Evolutionary conservation across 2,888 invertebrate species (phyloP), one percentile per base, ranked within the genome.

Genomic region (Caenorhabditis sinica): DNA sequence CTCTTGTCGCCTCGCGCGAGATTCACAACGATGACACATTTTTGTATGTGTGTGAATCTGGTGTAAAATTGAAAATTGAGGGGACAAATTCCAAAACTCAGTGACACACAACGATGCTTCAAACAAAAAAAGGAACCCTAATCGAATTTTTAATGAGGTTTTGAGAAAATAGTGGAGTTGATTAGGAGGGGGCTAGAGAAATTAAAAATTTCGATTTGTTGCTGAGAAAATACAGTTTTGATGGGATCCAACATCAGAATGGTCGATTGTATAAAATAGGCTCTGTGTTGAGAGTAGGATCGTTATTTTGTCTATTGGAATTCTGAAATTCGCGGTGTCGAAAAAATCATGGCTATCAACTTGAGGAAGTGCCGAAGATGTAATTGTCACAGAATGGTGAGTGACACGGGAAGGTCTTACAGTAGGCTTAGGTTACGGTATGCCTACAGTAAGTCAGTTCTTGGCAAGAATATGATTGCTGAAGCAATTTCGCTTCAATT

Each of bases 131-230:
- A 28, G 13, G 15, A 25, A 25, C 15, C 15, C 6, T 28, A 15
- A 56, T 56, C 15, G 56, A 28, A 28, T 28, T 56, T 56, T 56
- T 56, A 28, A 51, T 51, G 51, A 51, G 11, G 51, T 28, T 28
- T 2, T 28, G 28, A 15, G 1, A 28, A 56, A 56, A 56, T 28
- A 56, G 56, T 15, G 15, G 2, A 15, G 56, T 25, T 13, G 2
- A 25, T 15, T 28, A 23, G 23, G 56, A 56, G 56, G 28, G 28
- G 11, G 28, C 6, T n/a, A 28, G 56, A 28, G 25, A 28, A 56
- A 15, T 28, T 56, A 28, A 13, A 28, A 56, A 15, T 28, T 56
- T 28, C 56, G 28, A 56, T 56, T 49, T n/a, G n/a, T n/a, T n/a
- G n/a, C n/a, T n/a, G n/a, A n/a, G n/a, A n/a, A n/a, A n/a, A n/a